These are phyloP conservation scores for Anoplopoma fimbria DNA, from an alignment of 2,113 vertebrate genomes.

Conservation along the genomic window DNA sequence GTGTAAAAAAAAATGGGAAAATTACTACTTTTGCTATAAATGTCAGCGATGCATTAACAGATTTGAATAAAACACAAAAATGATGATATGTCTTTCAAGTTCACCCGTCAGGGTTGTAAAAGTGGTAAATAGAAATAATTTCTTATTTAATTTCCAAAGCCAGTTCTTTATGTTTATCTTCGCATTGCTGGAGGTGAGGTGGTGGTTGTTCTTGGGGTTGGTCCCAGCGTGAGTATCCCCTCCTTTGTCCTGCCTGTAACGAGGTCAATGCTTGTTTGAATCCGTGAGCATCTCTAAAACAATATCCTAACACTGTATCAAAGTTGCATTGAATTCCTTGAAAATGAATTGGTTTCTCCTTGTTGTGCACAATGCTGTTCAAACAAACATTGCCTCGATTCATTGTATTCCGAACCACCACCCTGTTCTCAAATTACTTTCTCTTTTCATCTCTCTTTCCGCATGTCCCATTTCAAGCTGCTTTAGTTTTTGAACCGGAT, in stretches of 20 bases:
- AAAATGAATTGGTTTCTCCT: constrained; percentile 19
- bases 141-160: background rate
- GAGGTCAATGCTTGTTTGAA: constrained; percentile 72
- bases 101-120: background rate
- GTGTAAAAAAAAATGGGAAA: background rate
- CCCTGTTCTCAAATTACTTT: constrained; percentile 46
- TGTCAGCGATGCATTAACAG: background rate
- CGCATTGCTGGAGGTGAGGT: constrained; percentile 25
- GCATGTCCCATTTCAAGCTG: constrained; percentile 54
- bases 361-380: constrained; percentile 39
- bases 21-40: background rate
- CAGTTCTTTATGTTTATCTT: constrained; percentile 1
- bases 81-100: background rate
- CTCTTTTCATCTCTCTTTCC: constrained; percentile 62
- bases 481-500: constrained; percentile 41
- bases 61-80: background rate
- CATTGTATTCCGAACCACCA: constrained; percentile 40
- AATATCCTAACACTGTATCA: background rate
- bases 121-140: background rate
- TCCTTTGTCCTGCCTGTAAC: constrained; percentile 34
- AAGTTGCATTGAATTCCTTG: too few species aligned
- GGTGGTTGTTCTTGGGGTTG: constrained; percentile 43
- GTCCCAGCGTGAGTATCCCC: constrained; percentile 42
- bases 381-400: constrained; percentile 67
- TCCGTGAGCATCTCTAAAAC: constrained; percentile 23